Conservation (phyloP, 2,113 vertebrate genomes). For the Brevimyrus niger region DNA sequence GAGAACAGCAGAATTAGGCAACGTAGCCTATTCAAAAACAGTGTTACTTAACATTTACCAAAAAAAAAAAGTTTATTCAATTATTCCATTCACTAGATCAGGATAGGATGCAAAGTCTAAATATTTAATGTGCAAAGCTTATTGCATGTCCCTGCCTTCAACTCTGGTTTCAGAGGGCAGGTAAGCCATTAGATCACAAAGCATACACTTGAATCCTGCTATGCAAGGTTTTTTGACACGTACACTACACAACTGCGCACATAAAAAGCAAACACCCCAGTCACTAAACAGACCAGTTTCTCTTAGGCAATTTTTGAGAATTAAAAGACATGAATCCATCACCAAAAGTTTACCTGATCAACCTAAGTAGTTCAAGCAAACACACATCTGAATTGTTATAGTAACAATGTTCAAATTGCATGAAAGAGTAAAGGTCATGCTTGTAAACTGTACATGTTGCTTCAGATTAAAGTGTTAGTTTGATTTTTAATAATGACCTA, state of each 20-base stretch:
- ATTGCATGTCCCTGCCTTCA: not conserved
- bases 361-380: not conserved
- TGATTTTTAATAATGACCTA: not conserved
- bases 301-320: not conserved
- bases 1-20: not conserved
- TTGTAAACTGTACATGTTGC: not conserved
- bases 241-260: not conserved
- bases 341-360: not conserved
- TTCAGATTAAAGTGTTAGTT: not conserved
- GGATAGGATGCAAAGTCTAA: not conserved
- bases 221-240: not conserved
- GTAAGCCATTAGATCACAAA: not conserved
- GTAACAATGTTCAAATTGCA: not conserved
- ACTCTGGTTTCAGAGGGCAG: constrained; percentile 10
- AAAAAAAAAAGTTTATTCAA: not conserved
- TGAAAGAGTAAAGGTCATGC: not conserved
- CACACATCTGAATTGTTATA: not conserved
- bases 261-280: not conserved
- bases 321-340: not conserved
- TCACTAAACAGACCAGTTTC: not conserved
- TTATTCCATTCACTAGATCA: not conserved
- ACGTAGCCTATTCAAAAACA: not conserved
- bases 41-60: not conserved
- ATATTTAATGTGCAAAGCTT: constrained; percentile 16
- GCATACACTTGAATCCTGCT: not conserved